Base-by-base conservation (phyloP, 2,888 invertebrate genomes). In the Hanleya hanleyi region DNA sequence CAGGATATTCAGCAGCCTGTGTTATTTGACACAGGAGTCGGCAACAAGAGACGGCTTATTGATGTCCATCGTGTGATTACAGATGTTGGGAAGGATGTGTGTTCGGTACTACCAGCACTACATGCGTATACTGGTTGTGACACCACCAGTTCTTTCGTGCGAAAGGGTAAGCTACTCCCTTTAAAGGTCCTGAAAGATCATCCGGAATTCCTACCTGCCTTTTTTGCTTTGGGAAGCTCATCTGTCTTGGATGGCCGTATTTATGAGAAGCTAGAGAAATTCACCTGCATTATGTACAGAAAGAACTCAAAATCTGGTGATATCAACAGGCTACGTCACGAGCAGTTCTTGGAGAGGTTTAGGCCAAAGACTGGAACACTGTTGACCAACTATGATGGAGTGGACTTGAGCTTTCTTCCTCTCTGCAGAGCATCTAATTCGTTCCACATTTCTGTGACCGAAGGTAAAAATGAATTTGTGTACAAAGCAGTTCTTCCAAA, bases 71-170 rank as follows among this genome's bases (percentile, higher is more conserved):
- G 64, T 6, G 73, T 75, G 7, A 0, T 68, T 36, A 26, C 67
- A 33, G 38, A 26, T 0, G 47, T 47, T 67, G 77, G 75, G 15
- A 35, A 18, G 35, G 71, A 75, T 26, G 5, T 75, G 12, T 75
- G 69, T 18, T 18, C 49, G 22, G 67, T 37, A 3, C 37, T 77
- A 9, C 69, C 68, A 32, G 75, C 67, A 9, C 1, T 74, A 1
- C 78, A 78, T 68, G 33, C 62, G 15, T 65, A 76, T 15, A 73
- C 76, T 6, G 76, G 78, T 0, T 76, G 76, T 67, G 76, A 76
- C 38, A 76, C 74, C n/a, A 65, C 68, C 0, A 72, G 78, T 38
- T 70, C 74, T 0, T 78, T 78, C 62, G 76, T 78, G 0, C 6
- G 74, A n/a, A n/a, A n/a, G n/a, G n/a, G n/a, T 0, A 78, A 78